These are phyloP conservation scores for Pocillopora meandrina DNA, from an alignment of 92 coral and sea anemone genomes.

Conservation along the genomic window DNA sequence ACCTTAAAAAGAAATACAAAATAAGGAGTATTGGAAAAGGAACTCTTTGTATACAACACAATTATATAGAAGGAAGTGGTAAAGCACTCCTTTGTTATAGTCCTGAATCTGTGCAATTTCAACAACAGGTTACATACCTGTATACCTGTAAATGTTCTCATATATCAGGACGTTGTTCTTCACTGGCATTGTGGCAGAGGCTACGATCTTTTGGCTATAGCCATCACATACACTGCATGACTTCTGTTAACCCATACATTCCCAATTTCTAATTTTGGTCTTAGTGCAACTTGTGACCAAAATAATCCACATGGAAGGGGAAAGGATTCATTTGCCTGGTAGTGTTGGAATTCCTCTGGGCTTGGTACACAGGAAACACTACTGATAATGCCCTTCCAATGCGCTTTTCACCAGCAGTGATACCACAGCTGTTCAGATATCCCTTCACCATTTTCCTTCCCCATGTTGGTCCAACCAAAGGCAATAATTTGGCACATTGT, in stretches of 20 bases:
- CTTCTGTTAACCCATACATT: conserved; percentile 67
- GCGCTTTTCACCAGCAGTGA: conserved; percentile 38
- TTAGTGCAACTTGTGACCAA: conserved; percentile 67
- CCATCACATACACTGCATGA: conserved; percentile 76
- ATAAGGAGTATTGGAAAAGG: too few relatives aligned
- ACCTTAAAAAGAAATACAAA: background rate
- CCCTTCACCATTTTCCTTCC: too few relatives aligned
- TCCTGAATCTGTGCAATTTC: too few relatives aligned
- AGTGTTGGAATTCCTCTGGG: conserved; percentile 54
- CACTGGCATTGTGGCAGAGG: conserved; percentile 20
- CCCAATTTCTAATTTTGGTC: conserved; percentile 68
- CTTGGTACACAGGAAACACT: conserved; percentile 58
- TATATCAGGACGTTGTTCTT: too few relatives aligned
- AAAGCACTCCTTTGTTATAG: too few relatives aligned
- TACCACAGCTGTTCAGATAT: conserved; percentile 40
- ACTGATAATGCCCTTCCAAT: conserved; percentile 52
- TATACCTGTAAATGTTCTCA: conserved; percentile 61
- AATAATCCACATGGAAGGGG: conserved; percentile 64
- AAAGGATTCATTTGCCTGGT: conserved; percentile 57
- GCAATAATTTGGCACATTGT: too few relatives aligned
- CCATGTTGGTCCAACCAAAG: too few relatives aligned
- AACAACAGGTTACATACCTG: too few relatives aligned
- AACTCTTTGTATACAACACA: too few relatives aligned
- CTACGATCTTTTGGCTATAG: conserved; percentile 61
- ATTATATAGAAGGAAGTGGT: too few relatives aligned